Base-by-base conservation (phyloP, 2,888 invertebrate species). In the Brachynemurus nebulosus region DNA sequence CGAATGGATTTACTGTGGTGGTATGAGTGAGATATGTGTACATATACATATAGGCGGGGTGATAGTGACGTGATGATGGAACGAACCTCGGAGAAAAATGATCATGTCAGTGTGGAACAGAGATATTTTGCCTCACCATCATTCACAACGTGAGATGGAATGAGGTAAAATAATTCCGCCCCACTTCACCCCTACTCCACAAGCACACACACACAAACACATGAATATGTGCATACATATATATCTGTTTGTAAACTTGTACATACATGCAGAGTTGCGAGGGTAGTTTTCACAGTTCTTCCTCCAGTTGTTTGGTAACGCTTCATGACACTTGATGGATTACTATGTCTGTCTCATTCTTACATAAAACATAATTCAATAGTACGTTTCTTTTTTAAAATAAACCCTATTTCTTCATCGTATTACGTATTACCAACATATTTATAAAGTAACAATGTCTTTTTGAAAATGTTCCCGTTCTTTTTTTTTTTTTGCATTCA, bases 61-160 rank as follows among this genome's bases (percentile, higher is more conserved):
- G n/a, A n/a, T n/a, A 73, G 73, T 76, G 77, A 76, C 76, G 76
- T 74, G 76, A 76, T 77, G 77, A 77, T 76, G 76, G 76, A 76
- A 73, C 75, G 76, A 66, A 72, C 39, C 42, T 44, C 39, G 40
- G 46, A 40, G 45, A 33, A 46, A 40, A 48, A 50, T 44, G 45
- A 40, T 44, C 42, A 38, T 37, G 45, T 42, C 35, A 36, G 38
- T 42, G 44, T 30, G 45, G 38, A 44, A 46, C 47, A 25, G 46
- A 47, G 47, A 48, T 44, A 45, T 40, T 48, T 44, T 44, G 37
- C 38, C 44, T 50, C 34, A 44, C 44, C 39, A 37, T 34, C 48
- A 45, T 36, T 46, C 40, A 45, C 48, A n/a, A n/a, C n/a, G n/a
- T n/a, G n/a, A n/a, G n/a, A n/a, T n/a, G n/a, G n/a, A n/a, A n/a